Conservation (phyloP, 1,140 invertebrate species). For the Philotrypesis tridentata region DNA sequence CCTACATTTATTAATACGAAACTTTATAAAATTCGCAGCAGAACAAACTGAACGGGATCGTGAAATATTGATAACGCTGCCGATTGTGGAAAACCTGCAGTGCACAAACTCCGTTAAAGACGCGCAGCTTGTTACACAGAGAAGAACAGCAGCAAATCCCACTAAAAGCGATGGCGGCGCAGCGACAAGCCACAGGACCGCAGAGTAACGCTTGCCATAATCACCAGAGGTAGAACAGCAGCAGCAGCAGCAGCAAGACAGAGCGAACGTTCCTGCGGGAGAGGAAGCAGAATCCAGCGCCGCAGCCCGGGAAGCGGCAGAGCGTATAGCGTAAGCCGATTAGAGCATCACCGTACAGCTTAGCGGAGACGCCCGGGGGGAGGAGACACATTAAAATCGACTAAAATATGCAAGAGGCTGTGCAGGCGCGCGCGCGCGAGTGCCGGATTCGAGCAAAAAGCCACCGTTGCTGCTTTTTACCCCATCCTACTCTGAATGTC, state of each 20-base stretch:
- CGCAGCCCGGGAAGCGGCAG: slow-evolving; percentile 54
- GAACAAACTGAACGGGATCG: not conserved
- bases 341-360: slow-evolving; percentile 58
- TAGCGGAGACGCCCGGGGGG: slow-evolving; percentile 51
- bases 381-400: slow-evolving; percentile 74
- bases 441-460: slow-evolving; percentile 40
- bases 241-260: not conserved
- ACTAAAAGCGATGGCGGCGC: not conserved
- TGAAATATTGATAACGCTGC: not conserved
- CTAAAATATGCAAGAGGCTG: slow-evolving; percentile 68
- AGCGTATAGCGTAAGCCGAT: slow-evolving; percentile 69
- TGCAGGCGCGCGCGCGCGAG: slow-evolving; percentile 29
- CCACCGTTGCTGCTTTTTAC: not conserved
- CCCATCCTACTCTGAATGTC: not conserved
- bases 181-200: not conserved
- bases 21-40: no score
- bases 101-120: no score
- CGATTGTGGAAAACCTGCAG: not conserved
- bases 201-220: slow-evolving; percentile 34
- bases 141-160: not conserved
- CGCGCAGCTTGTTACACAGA: not conserved
- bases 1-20: no score
- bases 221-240: no score
- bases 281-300: slow-evolving; percentile 1
- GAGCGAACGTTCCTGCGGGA: slow-evolving; percentile 42